Conservation (phyloP, 2,888 invertebrate genomes). For the Neoaliturus tenellus region DNA sequence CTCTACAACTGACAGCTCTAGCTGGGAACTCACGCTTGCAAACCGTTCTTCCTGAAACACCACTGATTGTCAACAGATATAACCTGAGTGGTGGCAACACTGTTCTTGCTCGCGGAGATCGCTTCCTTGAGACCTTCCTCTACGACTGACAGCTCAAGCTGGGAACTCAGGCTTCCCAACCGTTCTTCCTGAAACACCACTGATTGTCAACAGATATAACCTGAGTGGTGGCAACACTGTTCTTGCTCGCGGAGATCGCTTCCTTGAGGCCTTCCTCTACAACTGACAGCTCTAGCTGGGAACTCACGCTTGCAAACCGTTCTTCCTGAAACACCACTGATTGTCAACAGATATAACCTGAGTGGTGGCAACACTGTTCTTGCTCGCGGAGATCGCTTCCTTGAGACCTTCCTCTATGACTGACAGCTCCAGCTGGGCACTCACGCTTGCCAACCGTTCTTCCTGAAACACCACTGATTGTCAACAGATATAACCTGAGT, state of each 20-base stretch:
- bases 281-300: constrained; percentile 87
- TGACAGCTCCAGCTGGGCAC: constrained; percentile 86
- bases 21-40: constrained; percentile 86
- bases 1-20: constrained; percentile 90
- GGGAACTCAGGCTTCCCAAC: constrained; percentile 86
- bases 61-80: no score
- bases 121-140: constrained; percentile 88
- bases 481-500: no score
- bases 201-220: no score
- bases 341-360: no score
- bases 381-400: constrained; percentile 82
- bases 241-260: constrained; percentile 82
- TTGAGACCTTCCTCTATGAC: constrained; percentile 89
- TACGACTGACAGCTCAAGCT: constrained; percentile 87
- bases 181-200: constrained; percentile 80
- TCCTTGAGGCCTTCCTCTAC: constrained; percentile 88
- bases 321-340: constrained; percentile 76
- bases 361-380: constrained; percentile 83
- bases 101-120: constrained; percentile 80
- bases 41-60: constrained; percentile 82
- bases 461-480: constrained; percentile 75
- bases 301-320: constrained; percentile 87
- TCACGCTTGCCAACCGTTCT: constrained; percentile 86
- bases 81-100: constrained; percentile 84
- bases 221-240: constrained; percentile 84